Base-by-base conservation (phyloP, 2,113 vertebrate genomes). In the Tinamus guttatus region DNA sequence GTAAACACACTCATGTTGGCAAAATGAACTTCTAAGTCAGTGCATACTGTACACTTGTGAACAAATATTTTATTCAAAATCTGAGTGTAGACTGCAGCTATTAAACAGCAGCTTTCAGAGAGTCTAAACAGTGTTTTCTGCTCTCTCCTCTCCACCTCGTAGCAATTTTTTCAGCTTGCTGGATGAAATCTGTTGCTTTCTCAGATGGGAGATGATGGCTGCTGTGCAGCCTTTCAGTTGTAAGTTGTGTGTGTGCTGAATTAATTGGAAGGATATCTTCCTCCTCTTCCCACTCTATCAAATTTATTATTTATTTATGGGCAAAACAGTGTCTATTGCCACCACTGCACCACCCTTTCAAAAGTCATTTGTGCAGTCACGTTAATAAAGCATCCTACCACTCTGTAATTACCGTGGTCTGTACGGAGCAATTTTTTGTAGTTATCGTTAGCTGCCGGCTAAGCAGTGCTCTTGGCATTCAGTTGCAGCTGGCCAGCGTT, bases 1-100 rank as follows among this genome's bases (percentile, higher is more conserved):
- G 62, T 90, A 97, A 96, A 96, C 40, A 91, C 59, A 40, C 28
- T 85, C 38, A 68, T 74, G 68, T 75, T 96, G 76, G 96, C 78
- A 76, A 92, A 96, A 95, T 64, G 36, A 95, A 93, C 91, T 96
- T 89, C 82, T 96, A 91, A 93, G 54, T 68, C 51, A 93, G 32
- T 69, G 20, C 85, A 89, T 43, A 77, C 15, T n/a, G 28, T 65
- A 58, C 43, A 69, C 40, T 7, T 81, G 62, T 80, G 63, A 95
- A 95, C 87, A 85, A 75, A 82, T 38, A 87, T 77, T 93, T 76
- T 78, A 52, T 64, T 91, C n/a, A 77, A 78, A 77, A 89, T 24
- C 74, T 64, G 70, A 92, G 63, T 65, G 91, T 89, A 95, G 70
- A 90, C 76, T 90, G 59, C 43, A 91, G 56, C 67, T 94, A 73